Evolutionary conservation across 2,797 vertebrate genomes (phyloP), one percentile per base, ranked within the genome.

Genomic region (Phaenicophaeus curvirostris): DNA sequence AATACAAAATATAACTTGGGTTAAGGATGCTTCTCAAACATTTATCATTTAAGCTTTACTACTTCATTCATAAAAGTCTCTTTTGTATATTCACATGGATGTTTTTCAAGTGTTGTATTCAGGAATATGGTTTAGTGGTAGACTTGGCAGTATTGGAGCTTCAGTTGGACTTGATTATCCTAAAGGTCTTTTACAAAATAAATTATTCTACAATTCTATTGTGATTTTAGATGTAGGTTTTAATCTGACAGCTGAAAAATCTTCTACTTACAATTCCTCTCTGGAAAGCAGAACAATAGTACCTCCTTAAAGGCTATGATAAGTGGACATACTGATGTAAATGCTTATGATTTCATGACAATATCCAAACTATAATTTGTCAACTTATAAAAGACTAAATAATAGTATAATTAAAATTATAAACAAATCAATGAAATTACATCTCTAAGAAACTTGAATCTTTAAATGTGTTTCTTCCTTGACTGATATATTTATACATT

Each of bases 401-500:
- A 54, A 66, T 94, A 94, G 91, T 92, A 82, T 42, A 65, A 78
- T 83, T 76, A 85, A 96, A 96, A 94, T 87, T 88, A 77, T 89
- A 90, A 91, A 73, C 68, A 93, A 88, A 93, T 24, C n/a, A 96
- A 85, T 48, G 42, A 85, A 68, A 69, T 13, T 1, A 18, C 50
- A 63, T 81, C 72, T 72, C 59, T 67, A 82, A 88, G 30, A 86
- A 91, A 84, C 23, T 89, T 93, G 48, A 51, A 85, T 88, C 33
- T n/a, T 83, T 94, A 93, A 94, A 85, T 68, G n/a, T 28, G 4
- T 30, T 93, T 91, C 66, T 48, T 81, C 10, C 27, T 61, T 53
- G 27, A 55, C 5, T 37, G 44, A 46, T 35, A 84, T 13, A 39
- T 39, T 39, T 39, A 39, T 39, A 39, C 2, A 11, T 61, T 50